Evolutionary conservation across 1,140 invertebrate species (phyloP).

Genomic region (Drosophila miranda): DNA sequence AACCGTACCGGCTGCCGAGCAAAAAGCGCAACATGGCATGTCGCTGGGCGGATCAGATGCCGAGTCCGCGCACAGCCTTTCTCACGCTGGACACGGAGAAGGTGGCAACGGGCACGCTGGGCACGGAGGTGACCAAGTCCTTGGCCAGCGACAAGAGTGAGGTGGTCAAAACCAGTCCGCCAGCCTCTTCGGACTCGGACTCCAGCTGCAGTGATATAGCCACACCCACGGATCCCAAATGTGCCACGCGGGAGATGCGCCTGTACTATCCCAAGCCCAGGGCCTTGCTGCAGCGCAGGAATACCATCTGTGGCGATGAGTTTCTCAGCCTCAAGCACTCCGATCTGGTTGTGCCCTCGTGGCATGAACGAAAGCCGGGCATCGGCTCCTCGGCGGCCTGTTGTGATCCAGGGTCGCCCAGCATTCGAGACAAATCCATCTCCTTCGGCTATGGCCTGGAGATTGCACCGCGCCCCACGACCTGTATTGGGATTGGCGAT

Average conservation of each 20-base stretch:
- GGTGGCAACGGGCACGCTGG: slow-evolving; percentile 14
- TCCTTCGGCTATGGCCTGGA: slow-evolving; percentile 89
- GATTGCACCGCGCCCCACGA: slow-evolving; percentile 86
- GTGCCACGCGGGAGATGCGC: slow-evolving; percentile 79
- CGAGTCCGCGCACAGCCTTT: slow-evolving; percentile 86
- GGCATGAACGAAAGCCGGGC: slow-evolving; percentile 68
- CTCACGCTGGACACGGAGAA: slow-evolving; percentile 85
- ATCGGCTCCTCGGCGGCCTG: slow-evolving; percentile 38
- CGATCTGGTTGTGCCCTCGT: slow-evolving; percentile 58
- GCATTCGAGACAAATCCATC: slow-evolving; percentile 86
- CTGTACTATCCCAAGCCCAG: slow-evolving; percentile 90
- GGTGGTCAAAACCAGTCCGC: slow-evolving; percentile 19
- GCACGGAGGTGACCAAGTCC: background rate
- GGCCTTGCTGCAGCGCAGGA: slow-evolving; percentile 89
- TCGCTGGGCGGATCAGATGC: slow-evolving; percentile 85
- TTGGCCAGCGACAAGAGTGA: slow-evolving; percentile 10
- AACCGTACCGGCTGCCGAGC: slow-evolving; percentile 89
- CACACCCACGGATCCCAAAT: slow-evolving; percentile 74
- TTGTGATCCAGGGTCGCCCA: slow-evolving; percentile 81
- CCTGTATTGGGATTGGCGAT: slow-evolving; percentile 84
- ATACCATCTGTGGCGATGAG: slow-evolving; percentile 91
- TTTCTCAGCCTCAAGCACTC: slow-evolving; percentile 61
- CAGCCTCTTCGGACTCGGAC: slow-evolving; percentile 80
- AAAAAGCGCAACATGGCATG: slow-evolving; percentile 87
- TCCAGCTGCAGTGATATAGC: slow-evolving; percentile 80